These are phyloP conservation scores for Anhinga anhinga DNA, from an alignment of 2,113 vertebrate species.

Conservation along the genomic window DNA sequence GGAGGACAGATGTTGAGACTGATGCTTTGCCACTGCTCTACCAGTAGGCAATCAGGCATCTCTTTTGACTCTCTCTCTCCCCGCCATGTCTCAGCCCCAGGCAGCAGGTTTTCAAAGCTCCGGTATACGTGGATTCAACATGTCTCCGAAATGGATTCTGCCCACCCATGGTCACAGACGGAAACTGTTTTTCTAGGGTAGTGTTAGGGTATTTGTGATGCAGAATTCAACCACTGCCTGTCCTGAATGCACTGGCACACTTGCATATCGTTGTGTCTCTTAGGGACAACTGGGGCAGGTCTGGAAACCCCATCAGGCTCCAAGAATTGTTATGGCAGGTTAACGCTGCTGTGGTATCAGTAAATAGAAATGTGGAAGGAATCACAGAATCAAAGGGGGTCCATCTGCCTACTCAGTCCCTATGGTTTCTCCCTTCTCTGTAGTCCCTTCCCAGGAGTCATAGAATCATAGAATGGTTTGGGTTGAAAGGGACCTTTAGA, in stretches of 20 bases:
- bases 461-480: too few relatives aligned
- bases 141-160: neutral
- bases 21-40: neutral
- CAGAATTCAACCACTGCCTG: neutral
- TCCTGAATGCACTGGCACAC: neutral
- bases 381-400: neutral
- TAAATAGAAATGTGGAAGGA: neutral
- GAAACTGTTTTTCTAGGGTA: neutral
- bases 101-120: neutral
- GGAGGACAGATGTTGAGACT: neutral
- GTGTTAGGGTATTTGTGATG: neutral
- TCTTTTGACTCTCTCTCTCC: neutral
- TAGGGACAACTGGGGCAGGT: neutral
- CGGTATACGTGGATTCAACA: neutral
- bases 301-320: neutral
- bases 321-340: neutral
- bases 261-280: neutral
- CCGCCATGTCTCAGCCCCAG: neutral
- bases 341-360: neutral
- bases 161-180: neutral
- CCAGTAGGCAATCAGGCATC: neutral
- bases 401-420: neutral
- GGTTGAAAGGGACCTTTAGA: too few relatives aligned
- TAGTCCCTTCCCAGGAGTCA: neutral
- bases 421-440: neutral